Evolutionary conservation across 2,888 invertebrate genomes (phyloP).

Genomic region (Pachliopta kotzebuea): DNA sequence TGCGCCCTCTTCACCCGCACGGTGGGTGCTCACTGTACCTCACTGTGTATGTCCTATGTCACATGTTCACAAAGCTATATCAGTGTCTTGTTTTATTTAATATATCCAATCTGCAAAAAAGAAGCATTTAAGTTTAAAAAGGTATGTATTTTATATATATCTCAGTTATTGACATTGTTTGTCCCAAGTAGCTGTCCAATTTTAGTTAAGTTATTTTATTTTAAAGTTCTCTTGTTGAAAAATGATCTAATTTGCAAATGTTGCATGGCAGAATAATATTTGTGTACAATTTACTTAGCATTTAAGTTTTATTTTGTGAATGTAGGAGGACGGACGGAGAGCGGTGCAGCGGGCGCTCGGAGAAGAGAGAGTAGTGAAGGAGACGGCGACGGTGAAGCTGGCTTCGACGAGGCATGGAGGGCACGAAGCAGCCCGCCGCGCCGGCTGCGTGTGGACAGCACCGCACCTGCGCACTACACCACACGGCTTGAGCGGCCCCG

Average conservation of each 20-base stretch:
- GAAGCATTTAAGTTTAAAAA: neutral
- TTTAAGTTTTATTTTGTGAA: neutral
- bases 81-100: neutral
- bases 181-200: no score
- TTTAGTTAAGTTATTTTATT: no score
- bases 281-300: no score
- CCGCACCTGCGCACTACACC: slow-evolving; percentile 55
- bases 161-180: no score
- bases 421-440: slow-evolving; percentile 41
- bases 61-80: neutral
- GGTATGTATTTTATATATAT: no score
- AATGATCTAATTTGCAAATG: no score
- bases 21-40: slow-evolving; percentile 51
- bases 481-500: slow-evolving; percentile 55
- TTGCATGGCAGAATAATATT: no score
- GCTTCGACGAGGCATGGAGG: slow-evolving; percentile 60
- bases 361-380: slow-evolving; percentile 13
- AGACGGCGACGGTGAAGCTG: slow-evolving; percentile 43
- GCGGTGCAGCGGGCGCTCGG: slow-evolving; percentile 3
- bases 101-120: neutral
- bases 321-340: neutral
- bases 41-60: slow-evolving; percentile 11
- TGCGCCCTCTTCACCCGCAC: slow-evolving; percentile 67
- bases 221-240: no score
- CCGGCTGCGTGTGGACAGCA: slow-evolving; percentile 63